Percentiles rank a stretch among this genome's conserved stretches.
Conservation (phyloP, 2,888 invertebrate genomes). For the Andrena haemorrhoa region DNA sequence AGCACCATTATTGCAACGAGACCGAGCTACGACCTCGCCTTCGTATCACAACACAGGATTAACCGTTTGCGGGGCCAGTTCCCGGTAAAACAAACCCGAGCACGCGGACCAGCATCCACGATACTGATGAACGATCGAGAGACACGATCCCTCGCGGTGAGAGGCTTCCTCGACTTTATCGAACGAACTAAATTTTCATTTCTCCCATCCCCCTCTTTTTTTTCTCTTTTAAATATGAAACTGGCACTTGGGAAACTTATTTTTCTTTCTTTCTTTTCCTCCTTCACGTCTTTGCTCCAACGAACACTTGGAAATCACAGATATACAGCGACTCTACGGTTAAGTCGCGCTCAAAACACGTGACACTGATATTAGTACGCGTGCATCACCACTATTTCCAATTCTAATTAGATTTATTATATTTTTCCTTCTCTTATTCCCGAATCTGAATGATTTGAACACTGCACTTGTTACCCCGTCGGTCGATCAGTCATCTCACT, state of each 20-base stretch:
- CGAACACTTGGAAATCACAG: slow-evolving; percentile 70
- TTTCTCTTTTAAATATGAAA: slow-evolving; percentile 54
- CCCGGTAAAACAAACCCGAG: slow-evolving; percentile 34
- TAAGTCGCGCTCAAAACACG: slow-evolving; percentile 62
- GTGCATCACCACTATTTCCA: slow-evolving; percentile 48
- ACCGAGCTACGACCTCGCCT: slow-evolving; percentile 31
- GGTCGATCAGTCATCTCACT: slow-evolving; percentile 44
- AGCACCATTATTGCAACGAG: slow-evolving; percentile 66
- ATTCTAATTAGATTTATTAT: slow-evolving; percentile 16
- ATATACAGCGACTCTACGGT: slow-evolving; percentile 49
- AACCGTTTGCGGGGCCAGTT: slow-evolving; percentile 51
- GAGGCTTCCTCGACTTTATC: slow-evolving; percentile 10
- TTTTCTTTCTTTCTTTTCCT: slow-evolving; percentile 14
- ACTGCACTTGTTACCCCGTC: slow-evolving; percentile 64
- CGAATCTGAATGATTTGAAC: slow-evolving; percentile 38
- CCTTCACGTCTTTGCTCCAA: slow-evolving; percentile 32
- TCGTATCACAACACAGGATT: slow-evolving; percentile 67
- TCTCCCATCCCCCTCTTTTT: neutral
- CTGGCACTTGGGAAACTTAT: slow-evolving; percentile 68
- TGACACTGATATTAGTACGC: slow-evolving; percentile 56
- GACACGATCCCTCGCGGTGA: slow-evolving; percentile 28
- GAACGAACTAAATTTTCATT: slow-evolving; percentile 15
- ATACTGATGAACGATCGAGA: slow-evolving; percentile 9
- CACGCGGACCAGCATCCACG: slow-evolving; percentile 51
- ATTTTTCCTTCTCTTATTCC: slow-evolving; percentile 7